Base-by-base conservation (phyloP, 2,888 invertebrate species). In the Dione juno region DNA sequence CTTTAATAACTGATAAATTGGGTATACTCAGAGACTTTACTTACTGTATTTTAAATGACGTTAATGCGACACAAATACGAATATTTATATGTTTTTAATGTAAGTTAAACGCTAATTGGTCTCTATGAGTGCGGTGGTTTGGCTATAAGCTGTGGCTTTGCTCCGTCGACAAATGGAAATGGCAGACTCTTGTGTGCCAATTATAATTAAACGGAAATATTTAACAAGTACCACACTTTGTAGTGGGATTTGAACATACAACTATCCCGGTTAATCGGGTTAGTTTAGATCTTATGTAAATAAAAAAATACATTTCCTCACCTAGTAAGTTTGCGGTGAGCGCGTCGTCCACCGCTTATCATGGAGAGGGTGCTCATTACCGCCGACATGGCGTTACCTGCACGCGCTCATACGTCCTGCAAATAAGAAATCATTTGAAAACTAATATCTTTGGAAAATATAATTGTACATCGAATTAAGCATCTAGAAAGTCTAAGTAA, bases 281-380 rank as follows among this genome's bases (percentile, higher is more conserved):
- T 28, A 28, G 2, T 2, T 28, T 5, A 28, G 28, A 28, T 28
- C 5, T 3, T 28, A 28, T 28, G 28, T 28, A 28, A 28, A 5
- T 28, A 28, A 28, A 11, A 28, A 28, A 13, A n/a, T 14, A 35
- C 19, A 59, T 1, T 9, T 61, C 10, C 10, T 63, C 77, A 91
- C 92, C 91, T 91, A 79, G 85, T 80, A 9, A 92, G 88, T 78
- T 92, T 93, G 76, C 92, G 88, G 79, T 93, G 92, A 74, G 86
- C 89, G 77, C 92, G 89, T 74, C 92, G 85, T 21, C 90, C 90
- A 76, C 92, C 92, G 85, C 92, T 93, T 86, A 93, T 92, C 87
- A 93, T 92, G 74, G 92, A 92, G 80, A 93, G 88, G 74, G 92
- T 93, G 86, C 92, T 92, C 92, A 93, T 92, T 84, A 93, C 92